Evolutionary conservation across 37 sponge, comb jelly and placozoan genomes (phyloP).

Genomic region (Oscarella lobularis): DNA sequence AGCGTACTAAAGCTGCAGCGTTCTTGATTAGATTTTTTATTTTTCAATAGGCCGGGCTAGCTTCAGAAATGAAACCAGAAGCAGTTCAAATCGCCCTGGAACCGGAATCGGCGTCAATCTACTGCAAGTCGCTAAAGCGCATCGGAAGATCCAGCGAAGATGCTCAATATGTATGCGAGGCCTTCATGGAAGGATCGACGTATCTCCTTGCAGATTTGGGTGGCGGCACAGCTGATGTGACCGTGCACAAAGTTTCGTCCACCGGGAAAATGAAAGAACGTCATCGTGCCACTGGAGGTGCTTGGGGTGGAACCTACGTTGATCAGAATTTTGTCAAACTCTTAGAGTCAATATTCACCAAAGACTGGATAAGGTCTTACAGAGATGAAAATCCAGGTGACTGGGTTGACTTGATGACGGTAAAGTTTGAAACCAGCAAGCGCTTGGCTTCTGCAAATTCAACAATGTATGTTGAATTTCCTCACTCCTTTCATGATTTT

Average conservation of each 20-base stretch:
- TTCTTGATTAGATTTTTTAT: neutral
- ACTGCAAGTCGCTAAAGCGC: neutral
- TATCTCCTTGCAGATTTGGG: neutral
- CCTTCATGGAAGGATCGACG: neutral
- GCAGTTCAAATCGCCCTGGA: neutral
- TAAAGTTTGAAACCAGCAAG: neutral
- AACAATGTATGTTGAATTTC: neutral
- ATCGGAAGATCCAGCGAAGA: constrained; percentile 11
- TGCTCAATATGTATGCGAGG: neutral
- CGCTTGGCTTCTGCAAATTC: neutral
- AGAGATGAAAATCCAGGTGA: neutral
- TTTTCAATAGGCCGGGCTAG: neutral
- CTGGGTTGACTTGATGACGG: neutral
- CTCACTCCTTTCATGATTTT: too few relatives aligned
- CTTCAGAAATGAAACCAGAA: neutral
- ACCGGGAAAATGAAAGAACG: neutral
- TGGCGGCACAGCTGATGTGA: neutral
- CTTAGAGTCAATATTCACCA: neutral
- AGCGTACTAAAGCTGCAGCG: too few relatives aligned
- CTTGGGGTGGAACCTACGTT: neutral
- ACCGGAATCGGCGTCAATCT: neutral
- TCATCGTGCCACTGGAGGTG: neutral
- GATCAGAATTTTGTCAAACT: neutral
- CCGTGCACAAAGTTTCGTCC: neutral
- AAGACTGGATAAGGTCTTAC: neutral